Percentiles rank a stretch among this genome's conserved stretches.
These are phyloP conservation scores for Anoura caudifer DNA, from an alignment of 2,113 vertebrate species.

Conservation along the genomic window DNA sequence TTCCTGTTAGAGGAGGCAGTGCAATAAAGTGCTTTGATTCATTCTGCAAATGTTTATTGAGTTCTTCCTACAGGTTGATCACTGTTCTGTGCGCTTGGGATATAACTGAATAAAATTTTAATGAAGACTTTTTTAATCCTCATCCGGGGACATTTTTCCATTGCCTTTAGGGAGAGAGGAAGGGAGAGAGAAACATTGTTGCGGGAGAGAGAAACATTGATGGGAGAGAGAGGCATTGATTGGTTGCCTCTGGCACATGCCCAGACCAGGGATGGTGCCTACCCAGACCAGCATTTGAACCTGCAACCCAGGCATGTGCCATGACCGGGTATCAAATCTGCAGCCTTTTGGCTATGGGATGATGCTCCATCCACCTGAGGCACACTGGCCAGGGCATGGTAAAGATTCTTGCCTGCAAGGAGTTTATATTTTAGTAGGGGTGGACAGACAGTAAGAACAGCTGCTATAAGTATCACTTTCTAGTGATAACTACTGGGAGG, in stretches of 20 bases:
- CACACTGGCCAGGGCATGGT: not conserved
- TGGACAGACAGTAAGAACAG: not conserved
- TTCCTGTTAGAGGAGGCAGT: not conserved
- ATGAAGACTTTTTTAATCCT: not conserved
- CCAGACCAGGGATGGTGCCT: no score
- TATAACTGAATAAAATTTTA: conserved; percentile 7
- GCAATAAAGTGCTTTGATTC: not conserved
- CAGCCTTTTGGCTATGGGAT: no score
- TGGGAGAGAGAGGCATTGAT: no score
- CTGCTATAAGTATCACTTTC: not conserved
- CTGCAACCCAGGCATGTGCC: no score
- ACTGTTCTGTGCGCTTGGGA: not conserved
- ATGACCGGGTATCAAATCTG: no score
- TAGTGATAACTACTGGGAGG: not conserved
- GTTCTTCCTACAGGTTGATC: not conserved
- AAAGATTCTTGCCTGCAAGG: not conserved
- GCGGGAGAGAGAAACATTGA: no score
- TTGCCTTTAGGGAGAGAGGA: no score
- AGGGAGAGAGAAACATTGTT: no score
- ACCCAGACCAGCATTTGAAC: no score
- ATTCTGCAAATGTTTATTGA: not conserved
- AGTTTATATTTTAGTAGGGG: not conserved
- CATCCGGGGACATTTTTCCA: no score
- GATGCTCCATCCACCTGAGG: no score
- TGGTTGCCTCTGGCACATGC: no score